Percentiles rank a stretch among this genome's conserved stretches.
Conservation (phyloP, 1,140 invertebrate genomes). For the Bombyx mandarina region DNA sequence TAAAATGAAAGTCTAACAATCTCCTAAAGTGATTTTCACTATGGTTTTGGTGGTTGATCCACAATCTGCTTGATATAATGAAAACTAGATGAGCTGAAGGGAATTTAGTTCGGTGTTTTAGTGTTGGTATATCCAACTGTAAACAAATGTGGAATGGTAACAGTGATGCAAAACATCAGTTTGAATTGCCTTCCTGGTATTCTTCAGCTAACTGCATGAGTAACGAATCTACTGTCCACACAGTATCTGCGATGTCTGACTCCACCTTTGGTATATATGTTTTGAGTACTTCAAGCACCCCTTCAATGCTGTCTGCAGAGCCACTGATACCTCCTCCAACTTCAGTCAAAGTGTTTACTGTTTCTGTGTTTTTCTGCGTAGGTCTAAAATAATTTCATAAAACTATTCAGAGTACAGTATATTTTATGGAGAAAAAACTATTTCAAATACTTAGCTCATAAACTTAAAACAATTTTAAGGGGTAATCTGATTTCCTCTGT, state of each 20-base stretch:
- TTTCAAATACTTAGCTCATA: no score
- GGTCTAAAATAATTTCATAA: conserved; percentile 17
- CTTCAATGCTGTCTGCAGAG: conserved; percentile 45
- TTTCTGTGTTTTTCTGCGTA: conserved; percentile 44
- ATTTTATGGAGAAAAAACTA: no score
- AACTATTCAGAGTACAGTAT: background rate
- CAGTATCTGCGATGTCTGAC: conserved; percentile 40
- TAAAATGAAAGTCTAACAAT: no score
- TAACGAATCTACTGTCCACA: conserved; percentile 56
- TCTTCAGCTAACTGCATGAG: conserved; percentile 43
- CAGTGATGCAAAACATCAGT: no score
- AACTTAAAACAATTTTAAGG: no score
- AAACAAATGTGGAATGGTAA: no score
- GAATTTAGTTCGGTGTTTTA: no score
- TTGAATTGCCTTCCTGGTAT: conserved; percentile 9
- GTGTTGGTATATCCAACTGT: no score
- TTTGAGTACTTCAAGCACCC: conserved; percentile 40
- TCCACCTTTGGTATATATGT: conserved; percentile 42
- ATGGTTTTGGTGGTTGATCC: no score
- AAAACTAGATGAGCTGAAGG: no score
- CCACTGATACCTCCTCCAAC: conserved; percentile 40
- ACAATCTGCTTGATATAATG: no score
- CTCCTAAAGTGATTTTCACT: no score
- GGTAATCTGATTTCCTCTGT: background rate
- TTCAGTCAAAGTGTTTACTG: conserved; percentile 46